These are phyloP conservation scores for Phaenicophaeus curvirostris DNA, from an alignment of 2,797 vertebrate species.

Conservation along the genomic window DNA sequence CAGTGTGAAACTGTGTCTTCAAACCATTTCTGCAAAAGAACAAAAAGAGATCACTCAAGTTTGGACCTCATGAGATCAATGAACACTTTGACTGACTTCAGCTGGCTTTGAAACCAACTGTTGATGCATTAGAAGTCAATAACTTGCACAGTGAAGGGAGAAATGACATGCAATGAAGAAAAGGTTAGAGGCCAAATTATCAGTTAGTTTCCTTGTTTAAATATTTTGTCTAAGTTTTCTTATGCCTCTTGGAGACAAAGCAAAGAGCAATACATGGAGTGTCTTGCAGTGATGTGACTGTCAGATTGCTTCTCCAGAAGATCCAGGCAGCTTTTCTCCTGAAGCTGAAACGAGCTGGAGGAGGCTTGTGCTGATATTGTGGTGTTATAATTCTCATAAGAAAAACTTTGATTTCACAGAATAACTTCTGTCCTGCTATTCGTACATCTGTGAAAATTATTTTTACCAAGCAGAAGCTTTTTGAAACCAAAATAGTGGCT, in stretches of 20 bases:
- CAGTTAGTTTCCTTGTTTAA: background rate
- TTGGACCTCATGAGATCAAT: background rate
- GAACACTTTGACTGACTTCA: background rate
- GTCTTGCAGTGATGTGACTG: background rate
- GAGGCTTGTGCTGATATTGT: background rate
- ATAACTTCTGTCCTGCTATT: background rate
- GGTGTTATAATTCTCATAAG: background rate
- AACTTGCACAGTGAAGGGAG: background rate
- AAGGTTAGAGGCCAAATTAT: background rate
- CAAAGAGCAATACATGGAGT: background rate
- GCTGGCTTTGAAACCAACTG: background rate
- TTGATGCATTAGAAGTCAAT: background rate
- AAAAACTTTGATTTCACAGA: background rate
- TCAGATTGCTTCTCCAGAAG: fast-evolving
- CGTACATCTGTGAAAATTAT: background rate
- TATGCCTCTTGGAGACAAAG: background rate
- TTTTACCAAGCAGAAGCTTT: background rate
- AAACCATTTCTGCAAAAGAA: background rate
- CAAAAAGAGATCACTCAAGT: background rate
- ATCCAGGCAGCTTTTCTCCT: background rate
- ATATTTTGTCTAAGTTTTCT: background rate
- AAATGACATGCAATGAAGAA: background rate
- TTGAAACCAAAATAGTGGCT: background rate
- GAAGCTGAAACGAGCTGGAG: background rate
- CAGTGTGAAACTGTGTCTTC: background rate